phyloP scores from a whole-genome alignment of 2,888 invertebrate species.

The Dioctria rufipes region DNA sequence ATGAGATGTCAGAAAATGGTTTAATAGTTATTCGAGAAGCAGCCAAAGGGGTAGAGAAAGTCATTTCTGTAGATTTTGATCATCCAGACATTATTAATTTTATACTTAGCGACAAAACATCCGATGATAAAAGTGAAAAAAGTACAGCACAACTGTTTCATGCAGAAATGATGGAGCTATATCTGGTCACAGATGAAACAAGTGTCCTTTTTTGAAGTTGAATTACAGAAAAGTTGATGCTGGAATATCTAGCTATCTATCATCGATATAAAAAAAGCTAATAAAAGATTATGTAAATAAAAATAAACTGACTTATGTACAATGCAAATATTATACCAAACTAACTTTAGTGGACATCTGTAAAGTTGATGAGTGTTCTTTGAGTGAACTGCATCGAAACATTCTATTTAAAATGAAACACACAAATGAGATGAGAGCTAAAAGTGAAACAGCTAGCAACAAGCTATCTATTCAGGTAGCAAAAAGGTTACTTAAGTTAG shows the following conservation, averaged over 20 bases:
- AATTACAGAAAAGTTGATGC: conserved; percentile 75
- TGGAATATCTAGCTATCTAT: too few species aligned
- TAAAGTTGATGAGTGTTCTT: conserved; percentile 69
- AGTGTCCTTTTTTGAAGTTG: conserved; percentile 67
- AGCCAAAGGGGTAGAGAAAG: conserved; percentile 86
- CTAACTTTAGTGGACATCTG: conserved; percentile 66
- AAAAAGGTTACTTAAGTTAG: too few species aligned
- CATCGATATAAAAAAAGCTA: conserved; percentile 66
- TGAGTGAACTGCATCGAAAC: conserved; percentile 81
- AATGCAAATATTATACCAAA: conserved; percentile 66
- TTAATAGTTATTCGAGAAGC: conserved; percentile 77
- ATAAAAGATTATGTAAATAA: conserved; percentile 82
- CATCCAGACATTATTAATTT: conserved; percentile 75
- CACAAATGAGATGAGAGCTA: conserved; percentile 70
- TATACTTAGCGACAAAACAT: conserved; percentile 63
- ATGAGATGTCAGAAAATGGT: conserved; percentile 81
- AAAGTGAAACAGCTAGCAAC: conserved; percentile 74
- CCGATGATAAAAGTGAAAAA: conserved; percentile 60
- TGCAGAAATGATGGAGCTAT: conserved; percentile 69
- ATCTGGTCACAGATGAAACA: conserved; percentile 67
- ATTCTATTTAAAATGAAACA: conserved; percentile 78
- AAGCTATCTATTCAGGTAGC: too few species aligned
- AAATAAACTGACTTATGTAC: conserved; percentile 73
- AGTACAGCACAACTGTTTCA: conserved; percentile 65
- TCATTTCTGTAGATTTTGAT: conserved; percentile 76